These are phyloP conservation scores for Cheilosia vernalis DNA, from an alignment of 2,888 invertebrate genomes.

Conservation along the genomic window DNA sequence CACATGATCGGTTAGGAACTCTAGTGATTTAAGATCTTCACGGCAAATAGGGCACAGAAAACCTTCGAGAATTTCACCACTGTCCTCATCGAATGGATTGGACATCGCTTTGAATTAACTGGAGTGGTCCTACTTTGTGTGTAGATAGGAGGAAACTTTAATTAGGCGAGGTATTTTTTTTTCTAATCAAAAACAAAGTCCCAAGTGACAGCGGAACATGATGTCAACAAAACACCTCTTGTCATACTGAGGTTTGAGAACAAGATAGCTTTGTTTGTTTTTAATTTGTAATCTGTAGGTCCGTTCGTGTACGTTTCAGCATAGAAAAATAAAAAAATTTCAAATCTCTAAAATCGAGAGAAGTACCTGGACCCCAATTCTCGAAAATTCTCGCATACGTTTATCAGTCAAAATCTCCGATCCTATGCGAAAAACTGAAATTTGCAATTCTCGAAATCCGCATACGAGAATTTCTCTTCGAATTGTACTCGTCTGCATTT, in stretches of 20 bases:
- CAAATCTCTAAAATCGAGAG: no score
- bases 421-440: no score
- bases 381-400: no score
- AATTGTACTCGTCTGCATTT: no score
- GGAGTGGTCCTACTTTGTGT: neutral
- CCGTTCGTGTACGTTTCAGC: no score
- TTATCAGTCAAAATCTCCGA: no score
- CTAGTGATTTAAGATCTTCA: slow-evolving; percentile 93
- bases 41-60: slow-evolving; percentile 98
- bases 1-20: slow-evolving; percentile 93
- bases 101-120: slow-evolving; percentile 71
- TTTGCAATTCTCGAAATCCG: no score
- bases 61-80: slow-evolving; percentile 91
- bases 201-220: slow-evolving; percentile 30
- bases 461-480: no score
- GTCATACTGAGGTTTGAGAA: neutral
- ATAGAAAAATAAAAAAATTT: no score
- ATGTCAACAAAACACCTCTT: slow-evolving; percentile 49
- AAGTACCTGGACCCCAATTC: no score
- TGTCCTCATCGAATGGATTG: slow-evolving; percentile 81
- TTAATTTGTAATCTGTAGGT: no score
- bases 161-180: slow-evolving; percentile 27
- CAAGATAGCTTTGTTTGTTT: slow-evolving; percentile 29
- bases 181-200: slow-evolving; percentile 38
- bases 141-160: slow-evolving; percentile 17